Evolutionary conservation across 2,888 invertebrate species (phyloP).

Genomic region (Apodemia duryi): DNA sequence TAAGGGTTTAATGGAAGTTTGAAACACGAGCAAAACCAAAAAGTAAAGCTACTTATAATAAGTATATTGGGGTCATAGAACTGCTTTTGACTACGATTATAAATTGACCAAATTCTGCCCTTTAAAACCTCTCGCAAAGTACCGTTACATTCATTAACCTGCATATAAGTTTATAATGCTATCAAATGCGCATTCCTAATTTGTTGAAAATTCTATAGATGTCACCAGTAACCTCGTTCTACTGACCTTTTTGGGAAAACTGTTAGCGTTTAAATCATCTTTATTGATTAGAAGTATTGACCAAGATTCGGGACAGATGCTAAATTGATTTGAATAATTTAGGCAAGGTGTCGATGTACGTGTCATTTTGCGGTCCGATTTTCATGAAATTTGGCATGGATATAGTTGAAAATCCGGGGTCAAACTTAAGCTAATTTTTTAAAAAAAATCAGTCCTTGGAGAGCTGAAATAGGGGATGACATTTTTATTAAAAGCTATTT

Average conservation of each 20-base stretch:
- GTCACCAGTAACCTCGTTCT: slow-evolving; percentile 5
- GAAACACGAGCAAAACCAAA: not conserved
- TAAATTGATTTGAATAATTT: not conserved
- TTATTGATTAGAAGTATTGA: not conserved
- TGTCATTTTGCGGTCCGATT: too few relatives aligned
- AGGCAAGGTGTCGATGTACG: too few relatives aligned
- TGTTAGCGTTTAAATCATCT: slow-evolving; percentile 6
- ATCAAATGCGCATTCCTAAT: not conserved
- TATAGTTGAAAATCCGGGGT: too few relatives aligned
- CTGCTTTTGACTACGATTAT: not conserved
- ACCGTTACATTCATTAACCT: slow-evolving; percentile 9
- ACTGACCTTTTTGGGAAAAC: slow-evolving; percentile 3
- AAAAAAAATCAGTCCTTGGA: too few relatives aligned
- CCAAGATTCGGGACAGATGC: not conserved
- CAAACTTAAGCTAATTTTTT: too few relatives aligned
- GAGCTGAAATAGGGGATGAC: too few relatives aligned
- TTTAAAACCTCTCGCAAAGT: not conserved
- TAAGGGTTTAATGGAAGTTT: too few relatives aligned
- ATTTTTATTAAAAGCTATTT: too few relatives aligned
- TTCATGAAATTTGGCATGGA: too few relatives aligned
- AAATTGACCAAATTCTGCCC: slow-evolving; percentile 3
- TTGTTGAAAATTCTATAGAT: not conserved
- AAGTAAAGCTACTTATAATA: not conserved
- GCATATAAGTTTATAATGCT: not conserved
- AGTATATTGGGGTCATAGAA: not conserved